These are phyloP conservation scores for Drosophila heteroneura DNA, from an alignment of 2,888 invertebrate species.

Conservation along the genomic window DNA sequence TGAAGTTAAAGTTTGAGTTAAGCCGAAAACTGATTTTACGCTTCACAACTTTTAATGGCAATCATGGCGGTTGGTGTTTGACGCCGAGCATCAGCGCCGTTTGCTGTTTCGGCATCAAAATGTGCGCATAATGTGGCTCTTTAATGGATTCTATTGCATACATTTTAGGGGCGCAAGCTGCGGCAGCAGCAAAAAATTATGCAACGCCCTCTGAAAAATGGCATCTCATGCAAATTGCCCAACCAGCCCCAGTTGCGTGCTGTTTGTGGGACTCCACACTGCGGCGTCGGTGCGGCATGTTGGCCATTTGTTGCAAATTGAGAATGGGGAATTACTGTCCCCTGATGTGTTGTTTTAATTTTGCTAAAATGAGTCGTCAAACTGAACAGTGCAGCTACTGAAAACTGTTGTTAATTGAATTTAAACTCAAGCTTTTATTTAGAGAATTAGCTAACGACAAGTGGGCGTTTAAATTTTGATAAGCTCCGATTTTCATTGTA, in stretches of 20 bases:
- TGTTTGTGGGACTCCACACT: conserved; percentile 53
- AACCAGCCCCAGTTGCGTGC: conserved; percentile 29
- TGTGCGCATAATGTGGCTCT: conserved; percentile 67
- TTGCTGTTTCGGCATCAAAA: conserved; percentile 47
- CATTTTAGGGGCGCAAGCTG: conserved; percentile 40
- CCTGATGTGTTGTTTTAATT: conserved; percentile 25
- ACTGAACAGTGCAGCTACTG: not conserved
- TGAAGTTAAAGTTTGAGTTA: conserved; percentile 32
- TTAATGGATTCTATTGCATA: conserved; percentile 67
- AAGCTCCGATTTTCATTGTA: not conserved
- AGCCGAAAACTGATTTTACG: conserved; percentile 65
- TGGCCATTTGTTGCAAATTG: conserved; percentile 34
- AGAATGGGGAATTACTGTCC: not conserved
- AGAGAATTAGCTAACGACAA: not conserved
- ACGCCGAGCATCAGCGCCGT: conserved; percentile 23
- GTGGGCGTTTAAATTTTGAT: not conserved
- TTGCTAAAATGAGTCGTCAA: conserved; percentile 13
- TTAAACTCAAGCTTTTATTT: not conserved
- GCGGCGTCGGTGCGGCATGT: conserved; percentile 56
- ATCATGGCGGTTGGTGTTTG: conserved; percentile 30
- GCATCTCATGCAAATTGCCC: conserved; percentile 67
- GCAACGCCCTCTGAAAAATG: conserved; percentile 69
- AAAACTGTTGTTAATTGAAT: conserved; percentile 5
- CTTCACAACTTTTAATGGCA: conserved; percentile 69
- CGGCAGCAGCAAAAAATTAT: conserved; percentile 51